phyloP scores from a whole-genome alignment of 2,888 invertebrate genomes.

The Dicycla oo region DNA sequence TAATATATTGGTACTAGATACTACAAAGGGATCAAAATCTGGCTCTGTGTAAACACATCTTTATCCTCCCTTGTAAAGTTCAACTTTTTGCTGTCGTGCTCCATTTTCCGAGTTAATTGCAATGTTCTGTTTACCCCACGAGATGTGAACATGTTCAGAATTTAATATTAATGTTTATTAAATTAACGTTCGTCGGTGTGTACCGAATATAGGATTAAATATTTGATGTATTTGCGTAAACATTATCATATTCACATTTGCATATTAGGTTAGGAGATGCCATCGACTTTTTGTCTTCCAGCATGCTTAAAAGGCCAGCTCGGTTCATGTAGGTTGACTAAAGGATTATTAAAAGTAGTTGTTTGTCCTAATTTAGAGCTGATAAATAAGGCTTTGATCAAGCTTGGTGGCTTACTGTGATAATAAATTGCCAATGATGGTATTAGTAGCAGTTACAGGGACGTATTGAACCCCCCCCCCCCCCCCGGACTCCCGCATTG shows the following conservation, averaged over 20 bases:
- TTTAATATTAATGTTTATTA: slow-evolving; percentile 6
- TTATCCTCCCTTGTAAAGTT: slow-evolving; percentile 25
- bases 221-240: slow-evolving; percentile 1
- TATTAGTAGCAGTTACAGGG: not conserved
- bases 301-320: not conserved
- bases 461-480: too few relatives aligned
- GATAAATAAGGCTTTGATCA: too few relatives aligned
- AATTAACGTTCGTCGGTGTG: not conserved
- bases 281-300: not conserved
- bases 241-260: not conserved
- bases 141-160: slow-evolving; percentile 7
- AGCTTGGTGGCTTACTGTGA: not conserved
- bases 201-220: slow-evolving; percentile 11
- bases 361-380: not conserved
- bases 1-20: not conserved
- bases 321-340: not conserved
- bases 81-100: slow-evolving; percentile 42
- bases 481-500: too few relatives aligned
- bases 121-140: slow-evolving; percentile 19
- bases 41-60: slow-evolving; percentile 12
- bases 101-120: slow-evolving; percentile 40
- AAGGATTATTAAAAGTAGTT: slow-evolving; percentile 18
- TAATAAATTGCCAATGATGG: not conserved
- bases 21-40: slow-evolving; percentile 8
- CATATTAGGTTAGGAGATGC: not conserved